A percentile compares a stretch with the other conserved stretches of the same genome.
Conservation (phyloP, 2,888 invertebrate genomes). For the Lithophane semibrunnea region DNA sequence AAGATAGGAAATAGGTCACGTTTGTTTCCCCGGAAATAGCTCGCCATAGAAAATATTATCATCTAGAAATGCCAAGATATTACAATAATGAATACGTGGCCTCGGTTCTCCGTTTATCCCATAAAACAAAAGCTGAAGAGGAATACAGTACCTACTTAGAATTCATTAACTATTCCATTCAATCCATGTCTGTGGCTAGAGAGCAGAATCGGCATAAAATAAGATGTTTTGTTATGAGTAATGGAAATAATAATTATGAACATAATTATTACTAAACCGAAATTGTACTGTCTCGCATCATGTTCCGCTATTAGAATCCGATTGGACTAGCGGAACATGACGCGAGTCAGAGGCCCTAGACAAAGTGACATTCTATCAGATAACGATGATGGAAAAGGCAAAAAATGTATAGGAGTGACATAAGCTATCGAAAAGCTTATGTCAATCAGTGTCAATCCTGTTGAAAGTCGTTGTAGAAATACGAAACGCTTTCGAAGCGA, state of each 20-base stretch:
- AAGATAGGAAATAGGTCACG: conserved; percentile 23
- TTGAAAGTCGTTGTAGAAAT: no score
- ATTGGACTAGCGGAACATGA: no score
- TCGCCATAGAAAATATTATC: conserved; percentile 18
- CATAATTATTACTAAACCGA: no score
- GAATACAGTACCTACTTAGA: neutral
- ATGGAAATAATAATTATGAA: conserved; percentile 25
- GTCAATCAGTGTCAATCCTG: no score
- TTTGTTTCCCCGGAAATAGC: conserved; percentile 14
- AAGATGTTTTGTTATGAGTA: conserved; percentile 33
- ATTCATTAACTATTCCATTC: conserved; percentile 32
- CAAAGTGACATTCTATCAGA: no score
- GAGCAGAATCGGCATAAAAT: conserved; percentile 33
- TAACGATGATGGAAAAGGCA: no score
- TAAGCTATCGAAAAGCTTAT: no score
- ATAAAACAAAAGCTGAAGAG: conserved; percentile 5
- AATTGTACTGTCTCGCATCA: no score
- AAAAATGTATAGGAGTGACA: no score
- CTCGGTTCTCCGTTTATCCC: neutral
- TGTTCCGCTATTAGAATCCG: no score
- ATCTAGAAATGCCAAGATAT: neutral
- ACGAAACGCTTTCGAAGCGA: no score
- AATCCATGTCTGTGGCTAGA: conserved; percentile 4
- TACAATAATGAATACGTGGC: conserved; percentile 8
- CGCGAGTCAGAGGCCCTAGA: no score